Percentiles rank a stretch among this genome's conserved stretches.
These are phyloP conservation scores for Cydia strobilella DNA, from an alignment of 1,140 invertebrate genomes.

Conservation along the genomic window DNA sequence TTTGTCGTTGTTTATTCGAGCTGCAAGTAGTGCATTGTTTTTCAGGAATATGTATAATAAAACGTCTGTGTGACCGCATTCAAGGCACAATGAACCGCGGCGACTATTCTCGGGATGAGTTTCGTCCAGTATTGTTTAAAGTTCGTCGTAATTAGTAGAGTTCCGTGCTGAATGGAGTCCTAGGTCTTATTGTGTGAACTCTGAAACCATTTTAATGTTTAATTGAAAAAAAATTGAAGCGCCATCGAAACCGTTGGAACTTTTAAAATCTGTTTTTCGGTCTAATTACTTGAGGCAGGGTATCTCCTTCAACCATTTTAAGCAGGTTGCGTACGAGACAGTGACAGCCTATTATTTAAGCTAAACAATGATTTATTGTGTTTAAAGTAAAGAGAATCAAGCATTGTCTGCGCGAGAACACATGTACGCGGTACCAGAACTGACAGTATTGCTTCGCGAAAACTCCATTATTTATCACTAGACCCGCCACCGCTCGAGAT, in stretches of 20 bases:
- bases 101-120: conserved; percentile 74
- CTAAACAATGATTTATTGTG: conserved; percentile 32
- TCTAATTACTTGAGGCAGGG: conserved; percentile 11
- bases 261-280: not conserved
- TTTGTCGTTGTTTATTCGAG: conserved; percentile 76
- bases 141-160: conserved; percentile 79
- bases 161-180: conserved; percentile 69
- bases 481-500: not conserved
- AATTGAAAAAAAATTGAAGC: conserved; percentile 41
- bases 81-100: conserved; percentile 72
- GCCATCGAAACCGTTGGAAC: conserved; percentile 12
- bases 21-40: conserved; percentile 73
- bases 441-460: conserved; percentile 20
- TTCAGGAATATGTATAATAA: conserved; percentile 76
- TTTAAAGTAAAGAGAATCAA: conserved; percentile 16
- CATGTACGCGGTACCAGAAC: conserved; percentile 18
- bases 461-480: conserved; percentile 24
- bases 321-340: conserved; percentile 8
- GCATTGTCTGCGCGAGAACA: conserved; percentile 9
- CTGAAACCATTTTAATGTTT: conserved; percentile 57
- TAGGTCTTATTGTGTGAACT: conserved; percentile 67
- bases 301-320: conserved; percentile 17
- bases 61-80: conserved; percentile 77
- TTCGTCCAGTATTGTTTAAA: conserved; percentile 80
- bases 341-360: conserved; percentile 22